Evolutionary conservation across 2,888 invertebrate genomes (phyloP), one percentile per base, ranked within the genome.

Genomic region (Apodemia hepburni): DNA sequence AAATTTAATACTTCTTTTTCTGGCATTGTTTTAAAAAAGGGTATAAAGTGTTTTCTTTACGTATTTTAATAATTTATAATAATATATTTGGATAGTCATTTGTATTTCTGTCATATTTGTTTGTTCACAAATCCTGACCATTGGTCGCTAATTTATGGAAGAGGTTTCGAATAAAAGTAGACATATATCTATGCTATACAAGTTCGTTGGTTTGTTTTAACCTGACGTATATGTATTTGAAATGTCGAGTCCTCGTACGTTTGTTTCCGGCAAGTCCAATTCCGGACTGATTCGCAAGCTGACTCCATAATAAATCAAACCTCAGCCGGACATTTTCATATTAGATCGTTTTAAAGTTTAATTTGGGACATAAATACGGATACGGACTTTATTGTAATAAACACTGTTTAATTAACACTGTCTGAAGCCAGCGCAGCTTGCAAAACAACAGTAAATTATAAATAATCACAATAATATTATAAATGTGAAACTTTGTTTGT

Each of bases 191-290:
- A 5, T 9, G 15, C 15, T 42, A 9, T n/a, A 15, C 15, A 42
- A 42, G 4, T 42, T 42, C 15, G n/a, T 42, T 6, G 42, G 42
- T 42, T 42, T 38, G n/a, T 49, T 49, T 11, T n/a, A 54, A 54
- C 42, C 29, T 35, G n/a, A 38, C 17, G 27, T 27, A 22, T 61
- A 60, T 49, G 54, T 61, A 42, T 54, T 51, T 57, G 45, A 18
- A 49, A 58, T 35, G 63, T 67, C 42, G 57, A 54, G 63, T 67
- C 74, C 68, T 69, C 45, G 67, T 68, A 69, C 72, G 73, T 77
- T 75, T 74, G 76, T 77, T 78, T 81, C 79, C 78, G 74, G 70
- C 69, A 70, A 71, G 71, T 70, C 73, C 73, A 75, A 73, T 77
- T 77, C 74, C 68, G 74, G 71, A 73, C 71, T 60, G 58, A 51